Evolutionary conservation across 1,140 invertebrate species (phyloP), one percentile per base, ranked within the genome.

Genomic region (Goniozus legneri): DNA sequence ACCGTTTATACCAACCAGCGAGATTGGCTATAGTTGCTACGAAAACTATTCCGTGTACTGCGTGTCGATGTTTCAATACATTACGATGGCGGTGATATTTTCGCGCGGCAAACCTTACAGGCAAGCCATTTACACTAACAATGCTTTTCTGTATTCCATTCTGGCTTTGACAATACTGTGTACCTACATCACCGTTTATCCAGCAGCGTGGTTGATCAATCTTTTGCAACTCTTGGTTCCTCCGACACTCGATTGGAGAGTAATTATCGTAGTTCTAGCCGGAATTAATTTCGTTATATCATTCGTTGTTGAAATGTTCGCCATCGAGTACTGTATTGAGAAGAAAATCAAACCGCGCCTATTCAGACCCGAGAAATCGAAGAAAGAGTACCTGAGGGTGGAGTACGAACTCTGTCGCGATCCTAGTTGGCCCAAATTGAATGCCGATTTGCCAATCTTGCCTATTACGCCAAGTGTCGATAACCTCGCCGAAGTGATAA

Each of bases 51-150:
- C 86, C 0, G 83, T 98, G 18, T 98, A 91, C 62, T 79, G 84
- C 0, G 76, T 95, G 2, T 94, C 93, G 0, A 86, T 88, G 61
- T 98, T 95, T 64, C 95, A 98, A 64, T 98, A 98, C 65, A 89
- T 97, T 18, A 89, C 84, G 12, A 77, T 95, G 59, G 91, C 91
- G 1, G 80, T 97, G 52, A 84, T 91, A 6, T 98, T 94, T 69
- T 93, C 91, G 0, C 88, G 90, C 58, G 95, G 95, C 0, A 84
- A 86, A 21, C 95, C 95, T 0, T 97, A 95, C 63, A 79, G 95
- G 18, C 84, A 85, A 62, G 80, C 87, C 0, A 82, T 98, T 1
- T 86, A 86, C 36, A 91, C 87, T 0, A 97, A 97, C 65, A 76
- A 68, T 45, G 72, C 81, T 1, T 81, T 91, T 1, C 80, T 87